These are phyloP conservation scores for Andrena trimmerana DNA, from an alignment of 2,888 invertebrate genomes.

Conservation along the genomic window DNA sequence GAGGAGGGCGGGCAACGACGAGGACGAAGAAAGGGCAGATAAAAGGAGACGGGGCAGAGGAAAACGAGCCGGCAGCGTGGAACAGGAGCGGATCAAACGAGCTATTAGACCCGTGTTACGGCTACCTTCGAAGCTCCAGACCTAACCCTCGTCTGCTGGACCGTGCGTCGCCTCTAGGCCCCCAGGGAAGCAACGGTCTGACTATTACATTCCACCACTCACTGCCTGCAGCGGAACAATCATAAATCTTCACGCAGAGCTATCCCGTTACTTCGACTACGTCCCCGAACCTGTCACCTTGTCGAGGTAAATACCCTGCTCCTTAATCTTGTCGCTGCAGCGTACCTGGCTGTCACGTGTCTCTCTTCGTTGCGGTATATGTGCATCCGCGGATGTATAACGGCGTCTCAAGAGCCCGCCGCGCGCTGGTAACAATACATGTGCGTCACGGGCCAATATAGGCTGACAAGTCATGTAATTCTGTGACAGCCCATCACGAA, in stretches of 20 bases:
- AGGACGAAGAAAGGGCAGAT: slow-evolving; percentile 35
- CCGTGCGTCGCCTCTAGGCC: slow-evolving; percentile 67
- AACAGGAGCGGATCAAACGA: slow-evolving; percentile 78
- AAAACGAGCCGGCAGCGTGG: slow-evolving; percentile 53
- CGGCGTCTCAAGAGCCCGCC: slow-evolving; percentile 35
- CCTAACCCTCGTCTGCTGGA: slow-evolving; percentile 68
- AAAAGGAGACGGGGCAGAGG: slow-evolving; percentile 49
- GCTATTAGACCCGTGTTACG: slow-evolving; percentile 79
- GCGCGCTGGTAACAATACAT: slow-evolving; percentile 40
- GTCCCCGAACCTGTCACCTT: slow-evolving; percentile 70
- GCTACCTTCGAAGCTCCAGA: slow-evolving; percentile 66
- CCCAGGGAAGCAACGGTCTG: slow-evolving; percentile 73
- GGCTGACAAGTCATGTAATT: slow-evolving; percentile 46
- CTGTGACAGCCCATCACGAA: slow-evolving; percentile 18
- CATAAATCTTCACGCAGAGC: slow-evolving; percentile 73
- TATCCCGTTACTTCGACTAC: slow-evolving; percentile 70
- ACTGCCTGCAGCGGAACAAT: slow-evolving; percentile 69
- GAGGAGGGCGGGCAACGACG: slow-evolving; percentile 23
- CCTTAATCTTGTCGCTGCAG: slow-evolving; percentile 75
- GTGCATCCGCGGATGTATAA: slow-evolving; percentile 47
- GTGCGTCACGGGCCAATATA: slow-evolving; percentile 53
- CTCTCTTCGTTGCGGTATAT: slow-evolving; percentile 55
- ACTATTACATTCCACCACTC: slow-evolving; percentile 73
- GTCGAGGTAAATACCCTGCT: slow-evolving; percentile 74
- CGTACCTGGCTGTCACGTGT: slow-evolving; percentile 65